Evolutionary conservation across 1,140 invertebrate species (phyloP).

Genomic region (Danaus plexippus): DNA sequence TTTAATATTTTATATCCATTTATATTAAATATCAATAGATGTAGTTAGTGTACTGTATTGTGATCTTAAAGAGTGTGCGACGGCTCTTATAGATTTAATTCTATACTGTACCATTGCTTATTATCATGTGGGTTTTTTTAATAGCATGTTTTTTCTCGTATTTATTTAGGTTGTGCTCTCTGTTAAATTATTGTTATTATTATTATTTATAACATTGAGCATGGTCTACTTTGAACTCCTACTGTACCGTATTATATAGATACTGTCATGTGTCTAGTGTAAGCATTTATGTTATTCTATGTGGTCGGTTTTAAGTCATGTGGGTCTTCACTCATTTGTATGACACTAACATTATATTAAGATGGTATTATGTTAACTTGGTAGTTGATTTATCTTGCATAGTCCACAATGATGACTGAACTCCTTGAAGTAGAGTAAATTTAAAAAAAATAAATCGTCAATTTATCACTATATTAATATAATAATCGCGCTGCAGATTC

Average conservation of each 20-base stretch:
- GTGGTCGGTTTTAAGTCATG: constrained; percentile 28
- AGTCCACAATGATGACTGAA: too few relatives aligned
- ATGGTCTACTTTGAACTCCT: constrained; percentile 26
- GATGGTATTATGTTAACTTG: too few relatives aligned
- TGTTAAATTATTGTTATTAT: constrained; percentile 21
- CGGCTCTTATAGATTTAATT: too few relatives aligned
- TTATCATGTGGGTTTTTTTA: constrained; percentile 71
- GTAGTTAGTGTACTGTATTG: too few relatives aligned
- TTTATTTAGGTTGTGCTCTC: constrained; percentile 34
- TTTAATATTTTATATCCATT: too few relatives aligned
- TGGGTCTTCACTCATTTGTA: constrained; percentile 63
- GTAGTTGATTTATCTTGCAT: too few relatives aligned
- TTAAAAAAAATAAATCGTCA: too few relatives aligned
- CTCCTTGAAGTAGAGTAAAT: too few relatives aligned
- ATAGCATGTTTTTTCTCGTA: constrained; percentile 54
- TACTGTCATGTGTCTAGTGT: constrained; percentile 25
- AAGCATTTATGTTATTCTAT: constrained; percentile 19
- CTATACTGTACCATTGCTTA: constrained; percentile 31
- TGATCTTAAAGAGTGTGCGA: too few relatives aligned
- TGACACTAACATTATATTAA: too few relatives aligned
- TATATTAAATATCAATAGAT: too few relatives aligned
- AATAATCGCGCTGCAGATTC: constrained; percentile 11
- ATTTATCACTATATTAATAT: constrained; percentile 3
- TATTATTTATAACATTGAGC: constrained; percentile 31
- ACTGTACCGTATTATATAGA: constrained; percentile 15